Evolutionary conservation across 2,888 invertebrate species (phyloP).

Genomic region (Cistogaster globosa): DNA sequence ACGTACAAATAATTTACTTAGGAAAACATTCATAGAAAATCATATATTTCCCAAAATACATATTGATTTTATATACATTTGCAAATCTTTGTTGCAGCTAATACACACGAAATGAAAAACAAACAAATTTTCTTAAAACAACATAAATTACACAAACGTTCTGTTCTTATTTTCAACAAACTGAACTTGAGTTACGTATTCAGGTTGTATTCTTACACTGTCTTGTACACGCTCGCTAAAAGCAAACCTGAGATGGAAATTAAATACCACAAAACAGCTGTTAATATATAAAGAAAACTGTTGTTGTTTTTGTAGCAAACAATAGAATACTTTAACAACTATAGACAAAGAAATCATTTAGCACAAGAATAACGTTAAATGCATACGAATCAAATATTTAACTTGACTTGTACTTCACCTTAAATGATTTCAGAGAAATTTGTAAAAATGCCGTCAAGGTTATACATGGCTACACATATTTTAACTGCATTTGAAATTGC

Average conservation of each 20-base stretch:
- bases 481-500: too few relatives aligned
- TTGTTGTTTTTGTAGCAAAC: conserved; percentile 25
- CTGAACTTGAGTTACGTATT: conserved; percentile 21
- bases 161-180: conserved; percentile 19
- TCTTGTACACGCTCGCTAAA: conserved; percentile 8
- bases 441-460: too few relatives aligned
- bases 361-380: not conserved
- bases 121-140: conserved; percentile 40
- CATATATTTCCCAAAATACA: conserved; percentile 42
- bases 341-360: not conserved
- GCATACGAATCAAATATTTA: too few relatives aligned
- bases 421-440: too few relatives aligned
- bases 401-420: too few relatives aligned
- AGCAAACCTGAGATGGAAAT: conserved; percentile 8
- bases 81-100: conserved; percentile 22
- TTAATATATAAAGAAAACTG: conserved; percentile 34
- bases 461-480: too few relatives aligned
- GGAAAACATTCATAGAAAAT: conserved; percentile 40
- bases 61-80: conserved; percentile 51
- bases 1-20: conserved; percentile 64
- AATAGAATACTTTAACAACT: conserved; percentile 7
- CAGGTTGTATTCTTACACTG: conserved; percentile 28
- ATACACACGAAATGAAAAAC: conserved; percentile 36
- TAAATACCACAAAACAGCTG: conserved; percentile 55
- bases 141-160: conserved; percentile 36